Evolutionary conservation across 37 sponge, comb jelly and placozoan species (phyloP).

Genomic region (Tethya wilhelma): DNA sequence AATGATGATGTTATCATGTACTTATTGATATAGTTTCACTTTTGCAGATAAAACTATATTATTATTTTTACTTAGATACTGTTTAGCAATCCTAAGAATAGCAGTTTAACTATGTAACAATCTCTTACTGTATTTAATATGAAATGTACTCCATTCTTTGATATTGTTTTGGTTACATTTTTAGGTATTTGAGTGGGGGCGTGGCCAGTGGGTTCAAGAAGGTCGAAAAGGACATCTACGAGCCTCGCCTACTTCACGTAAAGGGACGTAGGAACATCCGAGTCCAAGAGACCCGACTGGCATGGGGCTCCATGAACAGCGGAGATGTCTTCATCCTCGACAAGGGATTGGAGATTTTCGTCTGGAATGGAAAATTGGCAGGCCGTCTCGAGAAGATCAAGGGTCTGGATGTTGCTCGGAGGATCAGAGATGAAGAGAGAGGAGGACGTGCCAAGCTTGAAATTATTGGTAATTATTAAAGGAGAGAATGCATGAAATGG

Average conservation of each 20-base stretch:
- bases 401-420: slow-evolving; percentile 86
- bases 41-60: too few relatives aligned
- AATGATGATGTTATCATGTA: too few relatives aligned
- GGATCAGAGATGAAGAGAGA: slow-evolving; percentile 90
- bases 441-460: slow-evolving; percentile 68
- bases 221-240: slow-evolving; percentile 76
- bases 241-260: slow-evolving; percentile 84
- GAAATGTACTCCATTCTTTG: too few relatives aligned
- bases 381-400: slow-evolving; percentile 88
- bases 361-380: slow-evolving; percentile 83
- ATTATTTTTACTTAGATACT: too few relatives aligned
- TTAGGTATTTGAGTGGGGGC: slow-evolving; percentile 90
- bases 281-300: slow-evolving; percentile 57
- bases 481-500: too few relatives aligned
- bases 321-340: slow-evolving; percentile 97
- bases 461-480: slow-evolving; percentile 63
- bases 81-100: neutral
- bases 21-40: too few relatives aligned
- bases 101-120: neutral
- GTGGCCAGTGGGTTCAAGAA: slow-evolving; percentile 85
- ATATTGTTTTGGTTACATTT: too few relatives aligned
- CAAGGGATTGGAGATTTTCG: slow-evolving; percentile 68
- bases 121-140: too few relatives aligned
- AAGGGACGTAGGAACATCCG: slow-evolving; percentile 90
- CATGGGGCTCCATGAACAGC: slow-evolving; percentile 83